Conservation (phyloP, 1,140 invertebrate species). For the Musca vetustissima region DNA sequence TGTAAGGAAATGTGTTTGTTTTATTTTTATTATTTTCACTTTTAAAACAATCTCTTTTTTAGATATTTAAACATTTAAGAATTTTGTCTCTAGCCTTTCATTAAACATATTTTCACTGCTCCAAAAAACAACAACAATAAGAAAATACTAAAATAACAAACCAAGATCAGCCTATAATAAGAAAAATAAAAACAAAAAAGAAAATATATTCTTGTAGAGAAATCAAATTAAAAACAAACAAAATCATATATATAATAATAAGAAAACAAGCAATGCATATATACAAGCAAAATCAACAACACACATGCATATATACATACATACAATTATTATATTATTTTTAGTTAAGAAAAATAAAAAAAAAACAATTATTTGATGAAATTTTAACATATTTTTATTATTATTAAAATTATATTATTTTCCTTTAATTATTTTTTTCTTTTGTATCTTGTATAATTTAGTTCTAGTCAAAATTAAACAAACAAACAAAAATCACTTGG, state of each 20-base stretch:
- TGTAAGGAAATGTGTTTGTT: neutral
- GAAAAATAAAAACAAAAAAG: too few species aligned
- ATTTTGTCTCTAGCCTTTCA: too few species aligned
- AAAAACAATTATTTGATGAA: neutral
- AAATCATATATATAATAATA: too few species aligned
- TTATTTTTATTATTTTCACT: neutral
- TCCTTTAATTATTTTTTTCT: slow-evolving; percentile 32
- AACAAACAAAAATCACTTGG: slow-evolving; percentile 23
- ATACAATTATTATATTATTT: slow-evolving; percentile 34
- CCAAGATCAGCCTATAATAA: too few species aligned
- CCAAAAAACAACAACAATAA: too few species aligned
- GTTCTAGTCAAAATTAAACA: slow-evolving; percentile 53
- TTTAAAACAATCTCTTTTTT: neutral
- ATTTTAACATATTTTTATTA: neutral
- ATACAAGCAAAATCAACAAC: slow-evolving; percentile 24
- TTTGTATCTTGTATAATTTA: slow-evolving; percentile 32
- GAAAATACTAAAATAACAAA: too few species aligned
- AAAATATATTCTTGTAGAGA: too few species aligned
- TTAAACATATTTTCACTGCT: too few species aligned
- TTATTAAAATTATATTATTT: neutral
- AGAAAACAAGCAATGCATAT: slow-evolving; percentile 5
- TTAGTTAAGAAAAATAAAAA: neutral
- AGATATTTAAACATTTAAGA: neutral
- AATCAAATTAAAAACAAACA: neutral
- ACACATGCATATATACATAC: slow-evolving; percentile 21